Conservation (phyloP, 1,140 invertebrate genomes). For the Scylla paramamosain region DNA sequence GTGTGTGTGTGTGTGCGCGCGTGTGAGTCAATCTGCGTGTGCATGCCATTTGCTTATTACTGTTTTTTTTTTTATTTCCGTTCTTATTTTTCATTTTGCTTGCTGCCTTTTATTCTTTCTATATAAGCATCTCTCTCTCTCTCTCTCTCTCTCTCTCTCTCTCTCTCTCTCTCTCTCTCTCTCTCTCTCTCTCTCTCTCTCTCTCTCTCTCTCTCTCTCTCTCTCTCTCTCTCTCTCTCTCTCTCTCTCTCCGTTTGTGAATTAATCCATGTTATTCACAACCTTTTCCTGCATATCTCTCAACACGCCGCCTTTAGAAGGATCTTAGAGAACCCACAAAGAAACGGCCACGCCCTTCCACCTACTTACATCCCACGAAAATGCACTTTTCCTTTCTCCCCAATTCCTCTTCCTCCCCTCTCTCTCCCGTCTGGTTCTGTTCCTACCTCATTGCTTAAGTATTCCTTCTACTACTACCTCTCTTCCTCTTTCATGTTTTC, state of each 20-base stretch:
- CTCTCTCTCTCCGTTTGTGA: neutral
- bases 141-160: too few species aligned
- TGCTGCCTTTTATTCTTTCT: too few species aligned
- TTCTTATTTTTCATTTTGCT: too few species aligned
- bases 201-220: conserved; percentile 3
- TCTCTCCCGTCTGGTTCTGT: neutral
- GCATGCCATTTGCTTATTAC: too few species aligned
- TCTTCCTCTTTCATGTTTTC: neutral
- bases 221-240: conserved; percentile 3
- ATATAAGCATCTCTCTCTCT: too few species aligned
- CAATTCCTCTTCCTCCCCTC: neutral
- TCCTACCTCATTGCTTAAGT: neutral
- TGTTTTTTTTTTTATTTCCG: too few species aligned
- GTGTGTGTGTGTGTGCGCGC: too few species aligned
- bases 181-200: conserved; percentile 3
- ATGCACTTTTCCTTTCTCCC: neutral
- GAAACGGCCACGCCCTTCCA: neutral
- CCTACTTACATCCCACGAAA: neutral
- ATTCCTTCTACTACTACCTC: neutral
- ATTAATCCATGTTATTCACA: neutral
- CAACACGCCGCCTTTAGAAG: neutral
- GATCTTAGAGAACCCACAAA: neutral
- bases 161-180: neutral
- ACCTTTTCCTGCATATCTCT: neutral
- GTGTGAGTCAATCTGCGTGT: too few species aligned